Percentiles rank a stretch among this genome's conserved stretches.
phyloP scores from a whole-genome alignment of 53 echinoderm and acorn worm genomes.

The Glandiceps talaboti region DNA sequence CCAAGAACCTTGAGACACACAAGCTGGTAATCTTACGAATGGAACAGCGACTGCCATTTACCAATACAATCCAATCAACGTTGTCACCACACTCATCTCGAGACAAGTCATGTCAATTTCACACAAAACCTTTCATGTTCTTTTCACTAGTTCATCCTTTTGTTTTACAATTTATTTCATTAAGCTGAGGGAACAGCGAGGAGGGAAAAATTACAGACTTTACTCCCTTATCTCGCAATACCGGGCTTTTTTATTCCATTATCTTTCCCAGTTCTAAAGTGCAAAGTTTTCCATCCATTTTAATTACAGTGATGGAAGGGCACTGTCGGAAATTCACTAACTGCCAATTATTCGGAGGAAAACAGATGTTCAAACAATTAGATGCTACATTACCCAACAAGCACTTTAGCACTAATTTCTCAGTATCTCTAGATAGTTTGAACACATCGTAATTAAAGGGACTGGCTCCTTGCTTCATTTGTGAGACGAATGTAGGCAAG shows the following conservation, averaged over 20 bases:
- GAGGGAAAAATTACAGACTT: not conserved
- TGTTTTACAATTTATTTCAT: not conserved
- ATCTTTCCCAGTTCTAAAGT: not conserved
- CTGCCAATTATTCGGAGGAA: not conserved
- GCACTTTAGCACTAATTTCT: not conserved
- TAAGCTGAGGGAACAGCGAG: not conserved
- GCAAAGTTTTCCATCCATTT: not conserved
- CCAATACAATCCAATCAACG: no score
- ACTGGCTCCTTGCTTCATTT: not conserved
- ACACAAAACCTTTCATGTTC: not conserved
- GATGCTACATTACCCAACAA: not conserved
- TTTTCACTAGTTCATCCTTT: not conserved
- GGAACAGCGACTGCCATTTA: no score
- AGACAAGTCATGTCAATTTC: not conserved
- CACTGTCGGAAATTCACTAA: not conserved
- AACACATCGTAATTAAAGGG: not conserved
- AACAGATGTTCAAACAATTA: not conserved
- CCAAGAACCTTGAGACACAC: no score
- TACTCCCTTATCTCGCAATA: not conserved
- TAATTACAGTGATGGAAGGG: not conserved
- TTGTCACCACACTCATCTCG: no score
- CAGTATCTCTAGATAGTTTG: not conserved
- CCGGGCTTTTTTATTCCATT: not conserved
- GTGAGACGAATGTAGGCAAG: no score
- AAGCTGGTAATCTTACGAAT: no score